Evolutionary conservation across 2,113 vertebrate species (phyloP).

Genomic region (Bombycilla garrulus): DNA sequence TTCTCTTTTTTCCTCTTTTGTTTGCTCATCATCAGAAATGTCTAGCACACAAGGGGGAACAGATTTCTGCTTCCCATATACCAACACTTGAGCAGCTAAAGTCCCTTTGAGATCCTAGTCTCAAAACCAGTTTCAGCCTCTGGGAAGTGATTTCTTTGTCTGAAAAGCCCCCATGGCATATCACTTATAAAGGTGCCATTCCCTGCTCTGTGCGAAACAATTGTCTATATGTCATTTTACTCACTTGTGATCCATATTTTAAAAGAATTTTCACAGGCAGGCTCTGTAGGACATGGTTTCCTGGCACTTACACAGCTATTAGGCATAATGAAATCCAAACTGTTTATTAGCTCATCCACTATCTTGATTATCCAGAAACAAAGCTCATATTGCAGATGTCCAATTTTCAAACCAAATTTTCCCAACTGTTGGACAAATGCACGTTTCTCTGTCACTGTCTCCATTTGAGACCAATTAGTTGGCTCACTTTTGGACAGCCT

Average conservation of each 20-base stretch:
- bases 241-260: conserved; percentile 1
- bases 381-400: conserved; percentile 56
- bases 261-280: neutral
- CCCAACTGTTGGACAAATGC: conserved; percentile 10
- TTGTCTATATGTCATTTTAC: neutral
- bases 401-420: conserved; percentile 38
- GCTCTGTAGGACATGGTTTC: conserved; percentile 1
- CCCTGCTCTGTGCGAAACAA: neutral
- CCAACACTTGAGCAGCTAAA: neutral
- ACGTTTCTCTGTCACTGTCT: conserved; percentile 2
- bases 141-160: neutral
- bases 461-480: conserved; percentile 56
- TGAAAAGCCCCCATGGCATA: neutral
- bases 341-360: conserved; percentile 60
- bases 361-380: conserved; percentile 45
- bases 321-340: conserved; percentile 49
- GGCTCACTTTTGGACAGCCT: conserved; percentile 29
- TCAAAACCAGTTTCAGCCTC: neutral
- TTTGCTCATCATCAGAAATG: neutral
- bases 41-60: neutral
- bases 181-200: neutral
- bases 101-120: neutral
- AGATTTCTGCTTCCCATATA: neutral
- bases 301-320: conserved; percentile 13
- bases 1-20: neutral